phyloP scores from a whole-genome alignment of 2,113 vertebrate genomes.

The Sebastes fasciatus region DNA sequence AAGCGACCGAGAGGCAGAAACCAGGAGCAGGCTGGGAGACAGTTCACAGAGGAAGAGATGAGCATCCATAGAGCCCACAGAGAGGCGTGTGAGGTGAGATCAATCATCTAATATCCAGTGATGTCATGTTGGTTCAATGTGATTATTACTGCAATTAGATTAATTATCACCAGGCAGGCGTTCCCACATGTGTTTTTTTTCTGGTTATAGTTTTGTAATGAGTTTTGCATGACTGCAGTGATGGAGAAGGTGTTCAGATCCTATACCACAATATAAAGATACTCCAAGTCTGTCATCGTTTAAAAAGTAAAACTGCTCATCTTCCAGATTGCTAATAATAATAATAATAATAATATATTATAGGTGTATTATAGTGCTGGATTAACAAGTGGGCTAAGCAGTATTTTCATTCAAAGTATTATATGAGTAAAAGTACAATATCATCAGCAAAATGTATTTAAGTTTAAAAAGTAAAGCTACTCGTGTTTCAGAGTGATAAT shows the following conservation, averaged over 20 bases:
- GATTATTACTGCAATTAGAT: slow-evolving; percentile 7
- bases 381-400: too few relatives aligned
- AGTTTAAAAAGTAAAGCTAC: background rate
- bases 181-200: background rate
- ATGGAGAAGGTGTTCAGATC: background rate
- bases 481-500: too few relatives aligned
- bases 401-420: background rate
- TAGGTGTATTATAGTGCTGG: background rate
- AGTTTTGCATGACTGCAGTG: background rate
- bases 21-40: background rate
- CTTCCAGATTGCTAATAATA: too few relatives aligned
- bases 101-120: background rate
- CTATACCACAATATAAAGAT: background rate
- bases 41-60: slow-evolving; percentile 70
- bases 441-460: background rate
- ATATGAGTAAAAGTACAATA: background rate
- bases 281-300: background rate
- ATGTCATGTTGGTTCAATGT: background rate
- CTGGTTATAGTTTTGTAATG: background rate
- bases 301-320: too few relatives aligned
- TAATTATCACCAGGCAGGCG: background rate
- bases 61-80: slow-evolving; percentile 68
- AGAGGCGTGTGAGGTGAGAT: slow-evolving; percentile 81
- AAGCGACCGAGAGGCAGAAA: background rate
- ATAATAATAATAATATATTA: too few relatives aligned